A percentile compares a stretch with the other conserved stretches of the same genome.
phyloP scores from a whole-genome alignment of 1,140 invertebrate species.

The Diabrotica undecimpunctata region DNA sequence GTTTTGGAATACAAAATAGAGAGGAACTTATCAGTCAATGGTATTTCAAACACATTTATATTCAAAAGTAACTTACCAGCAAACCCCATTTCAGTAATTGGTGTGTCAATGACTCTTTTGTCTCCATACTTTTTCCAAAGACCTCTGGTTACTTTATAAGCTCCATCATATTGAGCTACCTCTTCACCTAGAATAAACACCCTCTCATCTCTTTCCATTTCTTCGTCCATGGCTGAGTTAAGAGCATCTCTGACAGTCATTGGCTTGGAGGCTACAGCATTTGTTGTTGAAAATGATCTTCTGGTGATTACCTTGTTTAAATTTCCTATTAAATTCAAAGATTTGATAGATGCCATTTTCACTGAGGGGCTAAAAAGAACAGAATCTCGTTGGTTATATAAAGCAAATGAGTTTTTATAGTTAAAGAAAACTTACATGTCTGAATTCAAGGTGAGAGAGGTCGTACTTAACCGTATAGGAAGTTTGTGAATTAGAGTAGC shows the following conservation, averaged over 20 bases:
- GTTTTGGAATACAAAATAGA: no score
- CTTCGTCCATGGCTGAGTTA: slow-evolving; percentile 95
- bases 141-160: slow-evolving; percentile 93
- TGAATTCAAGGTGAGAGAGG: slow-evolving; percentile 19
- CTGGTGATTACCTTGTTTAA: slow-evolving; percentile 25
- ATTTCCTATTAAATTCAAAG: slow-evolving; percentile 7
- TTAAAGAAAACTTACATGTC: slow-evolving; percentile 6
- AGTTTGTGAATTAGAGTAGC: not conserved
- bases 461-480: slow-evolving; percentile 5
- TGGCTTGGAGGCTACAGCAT: slow-evolving; percentile 59
- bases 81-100: slow-evolving; percentile 98
- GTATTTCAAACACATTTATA: not conserved
- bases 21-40: no score
- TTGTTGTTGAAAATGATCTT: slow-evolving; percentile 56
- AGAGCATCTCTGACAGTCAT: slow-evolving; percentile 96
- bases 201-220: slow-evolving; percentile 89
- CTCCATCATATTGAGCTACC: slow-evolving; percentile 97
- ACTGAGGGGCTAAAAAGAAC: not conserved
- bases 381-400: not conserved
- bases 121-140: slow-evolving; percentile 98
- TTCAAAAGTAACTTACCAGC: slow-evolving; percentile 57
- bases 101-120: slow-evolving; percentile 94
- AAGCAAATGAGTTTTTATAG: not conserved
- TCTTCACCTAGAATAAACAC: slow-evolving; percentile 95
- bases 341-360: slow-evolving; percentile 16